Conservation (phyloP, 2,888 invertebrate species). For the Abscondita cerata region DNA sequence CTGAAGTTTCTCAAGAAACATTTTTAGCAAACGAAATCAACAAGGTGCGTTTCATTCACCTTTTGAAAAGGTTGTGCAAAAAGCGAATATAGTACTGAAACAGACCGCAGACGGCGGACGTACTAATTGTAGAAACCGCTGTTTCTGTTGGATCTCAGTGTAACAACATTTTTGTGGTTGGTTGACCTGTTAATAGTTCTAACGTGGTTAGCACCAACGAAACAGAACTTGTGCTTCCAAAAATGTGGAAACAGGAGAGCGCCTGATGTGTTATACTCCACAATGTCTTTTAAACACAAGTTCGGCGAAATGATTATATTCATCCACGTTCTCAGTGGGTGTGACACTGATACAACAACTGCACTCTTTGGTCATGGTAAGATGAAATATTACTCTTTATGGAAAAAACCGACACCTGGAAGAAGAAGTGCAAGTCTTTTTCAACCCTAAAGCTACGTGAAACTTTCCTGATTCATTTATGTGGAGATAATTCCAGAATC, state of each 20-base stretch:
- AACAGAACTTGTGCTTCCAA: not conserved
- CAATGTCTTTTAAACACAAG: not conserved
- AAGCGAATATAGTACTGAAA: constrained; percentile 26
- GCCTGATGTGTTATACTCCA: constrained; percentile 7
- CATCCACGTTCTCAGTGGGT: constrained; percentile 8
- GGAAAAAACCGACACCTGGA: not conserved
- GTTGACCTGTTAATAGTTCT: constrained; percentile 34
- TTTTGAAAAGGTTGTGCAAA: constrained; percentile 24
- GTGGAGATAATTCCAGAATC: not conserved
- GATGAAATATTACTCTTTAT: constrained; percentile 1
- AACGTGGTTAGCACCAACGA: not conserved
- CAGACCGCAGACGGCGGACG: constrained; percentile 34
- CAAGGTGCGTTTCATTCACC: not conserved
- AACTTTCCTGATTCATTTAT: not conserved
- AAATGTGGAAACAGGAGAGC: not conserved
- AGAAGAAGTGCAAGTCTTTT: not conserved
- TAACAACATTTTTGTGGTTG: constrained; percentile 28
- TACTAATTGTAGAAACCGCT: constrained; percentile 34
- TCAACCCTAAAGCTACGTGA: not conserved
- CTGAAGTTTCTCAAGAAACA: not conserved
- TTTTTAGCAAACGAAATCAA: not conserved
- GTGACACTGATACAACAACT: too few relatives aligned
- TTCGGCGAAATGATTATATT: not conserved
- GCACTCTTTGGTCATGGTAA: not conserved
- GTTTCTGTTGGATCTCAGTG: constrained; percentile 23